phyloP scores from a whole-genome alignment of 2,113 vertebrate species.

The Protobothrops flavoviridis region DNA sequence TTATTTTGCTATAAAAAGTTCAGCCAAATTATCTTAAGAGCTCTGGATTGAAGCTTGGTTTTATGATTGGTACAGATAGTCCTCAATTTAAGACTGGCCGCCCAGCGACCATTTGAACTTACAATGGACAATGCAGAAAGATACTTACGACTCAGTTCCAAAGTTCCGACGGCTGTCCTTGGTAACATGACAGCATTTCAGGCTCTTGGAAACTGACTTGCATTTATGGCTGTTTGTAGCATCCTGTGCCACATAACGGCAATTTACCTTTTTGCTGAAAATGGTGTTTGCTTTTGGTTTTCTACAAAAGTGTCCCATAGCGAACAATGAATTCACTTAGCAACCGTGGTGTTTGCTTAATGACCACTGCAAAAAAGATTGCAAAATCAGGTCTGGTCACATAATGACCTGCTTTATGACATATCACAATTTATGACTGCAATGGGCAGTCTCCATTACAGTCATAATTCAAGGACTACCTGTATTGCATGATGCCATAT shows the following conservation, averaged over 20 bases:
- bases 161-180: neutral
- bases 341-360: neutral
- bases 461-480: neutral
- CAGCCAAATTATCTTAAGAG: neutral
- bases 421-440: neutral
- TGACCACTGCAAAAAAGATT: neutral
- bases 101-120: neutral
- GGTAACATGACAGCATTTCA: neutral
- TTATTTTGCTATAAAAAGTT: neutral
- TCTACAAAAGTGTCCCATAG: neutral
- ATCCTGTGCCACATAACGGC: neutral
- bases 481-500: neutral
- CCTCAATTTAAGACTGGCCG: neutral
- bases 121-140: neutral
- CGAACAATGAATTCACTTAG: neutral
- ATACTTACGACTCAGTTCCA: neutral
- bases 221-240: neutral
- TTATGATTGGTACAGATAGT: neutral
- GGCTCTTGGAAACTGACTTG: neutral
- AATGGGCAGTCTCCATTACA: neutral
- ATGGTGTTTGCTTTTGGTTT: neutral
- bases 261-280: neutral
- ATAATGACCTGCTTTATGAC: neutral
- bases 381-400: neutral
- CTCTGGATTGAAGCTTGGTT: neutral